Evolutionary conservation across 2,888 invertebrate species (phyloP), one percentile per base, ranked within the genome.

Genomic region (Malthinus flaveolus): DNA sequence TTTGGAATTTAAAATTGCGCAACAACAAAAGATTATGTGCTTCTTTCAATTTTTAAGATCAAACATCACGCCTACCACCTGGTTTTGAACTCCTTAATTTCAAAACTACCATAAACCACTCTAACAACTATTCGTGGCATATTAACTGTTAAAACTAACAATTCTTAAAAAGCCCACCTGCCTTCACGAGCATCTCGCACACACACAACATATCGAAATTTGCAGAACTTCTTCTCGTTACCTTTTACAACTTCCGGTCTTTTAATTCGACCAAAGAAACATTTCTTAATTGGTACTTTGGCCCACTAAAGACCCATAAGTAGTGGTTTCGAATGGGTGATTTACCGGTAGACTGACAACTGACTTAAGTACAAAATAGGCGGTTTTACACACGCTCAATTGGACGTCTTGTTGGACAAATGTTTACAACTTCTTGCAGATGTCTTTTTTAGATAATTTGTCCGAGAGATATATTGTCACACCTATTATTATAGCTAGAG

Each of bases 61-160:
- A 64, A 68, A 66, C 66, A 68, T 68, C 66, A 68, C 70, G 70
- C 68, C 67, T 66, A 64, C 68, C 70, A 70, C 70, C 70, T 70
- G 70, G 70, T 66, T 65, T 68, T 65, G 42, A 39, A 57, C 59
- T 61, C 59, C 62, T 61, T 58, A 58, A 60, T 64, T 59, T 57
- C 50, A 54, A 61, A 58, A 56, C 49, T 32, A 51, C 61, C 66
- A 68, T 70, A 68, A 70, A 70, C 64, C 68, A 68, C 66, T 68
- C 54, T 59, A 50, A 60, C 57, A 55, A 54, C 49, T 35, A 44
- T 45, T 35, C 32, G 32, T 57, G 37, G 47, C 48, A 59, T 63
- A 59, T 55, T 65, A 57, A 61, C 60, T 63, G 34, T 69, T 60
- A 59, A 61, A 61, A 58, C 60, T 53, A 56, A 61, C 63, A 62